phyloP scores from a whole-genome alignment of 1,140 invertebrate genomes.

The Cotesia chilonis region DNA sequence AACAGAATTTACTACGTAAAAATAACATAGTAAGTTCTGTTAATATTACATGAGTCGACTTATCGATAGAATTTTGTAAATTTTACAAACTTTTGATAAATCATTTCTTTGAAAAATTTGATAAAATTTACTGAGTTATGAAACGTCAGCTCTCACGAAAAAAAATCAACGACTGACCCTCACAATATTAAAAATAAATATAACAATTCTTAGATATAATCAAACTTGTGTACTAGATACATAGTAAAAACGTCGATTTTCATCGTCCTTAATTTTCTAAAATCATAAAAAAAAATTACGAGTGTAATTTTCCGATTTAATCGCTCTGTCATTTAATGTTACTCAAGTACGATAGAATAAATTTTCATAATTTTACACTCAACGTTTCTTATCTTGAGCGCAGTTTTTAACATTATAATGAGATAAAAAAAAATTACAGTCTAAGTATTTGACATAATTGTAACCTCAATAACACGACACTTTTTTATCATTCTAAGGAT shows the following conservation, averaged over 20 bases:
- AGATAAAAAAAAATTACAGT: slow-evolving; percentile 10
- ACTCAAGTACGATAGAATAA: slow-evolving; percentile 30
- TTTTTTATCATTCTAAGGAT: no score
- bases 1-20: no score
- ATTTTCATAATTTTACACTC: slow-evolving; percentile 30
- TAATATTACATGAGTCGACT: no score
- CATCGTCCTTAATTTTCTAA: slow-evolving; percentile 1
- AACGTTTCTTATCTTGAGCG: background rate
- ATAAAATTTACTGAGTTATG: no score
- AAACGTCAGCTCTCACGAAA: no score
- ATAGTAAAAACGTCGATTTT: slow-evolving; percentile 24
- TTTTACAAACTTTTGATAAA: no score
- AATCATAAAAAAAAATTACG: slow-evolving; percentile 21
- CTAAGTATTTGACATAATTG: background rate
- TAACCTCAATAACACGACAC: background rate
- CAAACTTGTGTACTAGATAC: background rate
- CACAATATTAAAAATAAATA: no score
- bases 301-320: slow-evolving; percentile 14
- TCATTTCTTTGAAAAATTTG: no score
- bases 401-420: background rate
- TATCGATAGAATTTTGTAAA: no score
- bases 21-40: no score
- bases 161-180: no score
- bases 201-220: background rate
- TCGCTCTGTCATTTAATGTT: slow-evolving; percentile 27